Evolutionary conservation across 2,888 invertebrate genomes (phyloP).

Genomic region (Diaperis boleti): DNA sequence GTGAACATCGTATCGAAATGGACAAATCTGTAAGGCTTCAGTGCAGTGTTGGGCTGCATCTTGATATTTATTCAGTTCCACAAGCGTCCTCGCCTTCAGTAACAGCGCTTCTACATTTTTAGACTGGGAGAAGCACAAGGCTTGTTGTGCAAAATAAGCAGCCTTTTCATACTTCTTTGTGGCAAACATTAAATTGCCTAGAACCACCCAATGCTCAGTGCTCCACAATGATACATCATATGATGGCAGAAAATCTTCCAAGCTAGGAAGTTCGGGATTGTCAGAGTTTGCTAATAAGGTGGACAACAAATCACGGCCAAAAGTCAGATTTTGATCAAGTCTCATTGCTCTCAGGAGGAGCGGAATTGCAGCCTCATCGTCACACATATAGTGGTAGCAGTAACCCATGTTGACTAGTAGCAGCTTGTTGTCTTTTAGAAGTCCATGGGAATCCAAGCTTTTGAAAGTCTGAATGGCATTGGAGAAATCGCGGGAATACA

Average conservation of each 20-base stretch:
- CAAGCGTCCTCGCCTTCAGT: conserved; percentile 77
- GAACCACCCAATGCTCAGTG: conserved; percentile 80
- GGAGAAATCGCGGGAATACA: conserved; percentile 76
- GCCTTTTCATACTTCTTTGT: conserved; percentile 77
- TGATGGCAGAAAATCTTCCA: conserved; percentile 55
- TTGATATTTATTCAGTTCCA: conserved; percentile 75
- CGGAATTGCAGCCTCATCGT: conserved; percentile 74
- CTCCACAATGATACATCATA: conserved; percentile 59
- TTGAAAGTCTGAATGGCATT: conserved; percentile 77
- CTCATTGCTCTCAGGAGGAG: conserved; percentile 67
- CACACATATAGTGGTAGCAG: conserved; percentile 79
- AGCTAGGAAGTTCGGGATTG: conserved; percentile 57
- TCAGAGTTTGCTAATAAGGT: conserved; percentile 58
- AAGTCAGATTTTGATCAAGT: conserved; percentile 56
- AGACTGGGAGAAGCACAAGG: conserved; percentile 70
- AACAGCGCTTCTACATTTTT: conserved; percentile 79
- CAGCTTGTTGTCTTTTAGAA: conserved; percentile 76
- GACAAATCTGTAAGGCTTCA: conserved; percentile 74
- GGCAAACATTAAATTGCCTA: conserved; percentile 78
- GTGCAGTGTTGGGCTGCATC: conserved; percentile 77
- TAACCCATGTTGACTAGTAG: conserved; percentile 79
- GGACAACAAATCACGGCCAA: conserved; percentile 58
- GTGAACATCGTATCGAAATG: conserved; percentile 76
- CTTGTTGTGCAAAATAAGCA: conserved; percentile 80
- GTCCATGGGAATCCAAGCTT: conserved; percentile 74